Evolutionary conservation across 1,140 invertebrate species (phyloP), one percentile per base, ranked within the genome.

Genomic region (Himalopsyche phryganea): DNA sequence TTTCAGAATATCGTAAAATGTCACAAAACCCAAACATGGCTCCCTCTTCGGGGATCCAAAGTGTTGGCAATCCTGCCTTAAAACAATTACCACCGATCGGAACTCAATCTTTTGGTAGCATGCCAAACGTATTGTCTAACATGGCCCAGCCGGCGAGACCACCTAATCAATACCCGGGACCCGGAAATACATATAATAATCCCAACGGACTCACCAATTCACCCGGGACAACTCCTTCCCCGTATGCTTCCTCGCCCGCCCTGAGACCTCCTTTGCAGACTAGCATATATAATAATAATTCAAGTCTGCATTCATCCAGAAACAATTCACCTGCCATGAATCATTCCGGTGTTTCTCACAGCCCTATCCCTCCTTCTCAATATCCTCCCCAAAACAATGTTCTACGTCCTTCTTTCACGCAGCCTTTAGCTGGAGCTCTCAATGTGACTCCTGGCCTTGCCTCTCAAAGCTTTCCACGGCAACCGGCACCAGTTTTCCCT

Each of bases 271-370:
- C 54, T 6, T 14, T 57, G 18, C 50, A 50, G 32, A 58, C 49
- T 19, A 53, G 49, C 52, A 33, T 55, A 7, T 48, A 53, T 18
- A 49, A 58, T 18, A 57, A 65, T 45, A 54, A 57, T 49, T 50
- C 52, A 1, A 65, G 62, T 36, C 48, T 55, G 41, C 46, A 61
- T 9, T 65, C 58, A 11, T 65, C 62, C 4, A 52, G 62, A 58
- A 65, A 65, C 54, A 57, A 58, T 6, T 65, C 62, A 11, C 62
- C 62, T 11, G 54, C 51, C n/a, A 44, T 63, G 23, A 60, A 57
- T 20, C 46, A 61, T 19, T 50, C 62, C 1, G 44, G 33, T 11
- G 32, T 52, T 10, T 52, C 50, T 1, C 50, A 36, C 13, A 50
- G 50, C 47, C 55, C 51, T 11, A 23, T 54, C 28, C 54, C 44